These are phyloP conservation scores for Beaufortia kweichowensis DNA, from an alignment of 2,113 vertebrate species.

Conservation along the genomic window DNA sequence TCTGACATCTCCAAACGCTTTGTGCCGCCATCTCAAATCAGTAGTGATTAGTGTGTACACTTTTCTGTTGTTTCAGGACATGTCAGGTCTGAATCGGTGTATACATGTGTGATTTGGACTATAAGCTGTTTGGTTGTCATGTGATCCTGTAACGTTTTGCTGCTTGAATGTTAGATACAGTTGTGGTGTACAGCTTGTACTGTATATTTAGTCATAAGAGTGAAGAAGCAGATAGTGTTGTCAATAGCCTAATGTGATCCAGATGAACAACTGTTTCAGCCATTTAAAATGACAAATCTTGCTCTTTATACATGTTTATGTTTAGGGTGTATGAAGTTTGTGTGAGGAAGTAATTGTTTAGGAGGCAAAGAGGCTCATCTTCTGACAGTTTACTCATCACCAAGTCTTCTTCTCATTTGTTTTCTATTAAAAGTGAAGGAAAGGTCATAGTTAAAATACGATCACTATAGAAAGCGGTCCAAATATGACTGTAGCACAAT, in stretches of 20 bases:
- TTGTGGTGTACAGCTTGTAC: neutral
- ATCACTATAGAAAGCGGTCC: neutral
- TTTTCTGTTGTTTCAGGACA: conserved; percentile 13
- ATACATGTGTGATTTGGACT: neutral
- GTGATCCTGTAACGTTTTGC: neutral
- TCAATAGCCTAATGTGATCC: neutral
- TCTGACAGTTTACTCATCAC: neutral
- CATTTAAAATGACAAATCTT: neutral
- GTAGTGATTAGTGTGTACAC: neutral
- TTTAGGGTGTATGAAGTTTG: neutral
- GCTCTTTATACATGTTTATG: neutral
- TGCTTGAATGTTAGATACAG: neutral
- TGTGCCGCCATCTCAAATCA: conserved; percentile 19
- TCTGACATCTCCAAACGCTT: conserved; percentile 14
- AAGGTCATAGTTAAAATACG: conserved; percentile 4
- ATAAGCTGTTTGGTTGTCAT: neutral
- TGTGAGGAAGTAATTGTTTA: too few relatives aligned
- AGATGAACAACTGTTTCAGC: neutral
- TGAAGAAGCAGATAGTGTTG: neutral
- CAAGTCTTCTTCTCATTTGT: neutral
- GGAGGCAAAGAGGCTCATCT: neutral
- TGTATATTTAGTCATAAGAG: conserved; percentile 10
- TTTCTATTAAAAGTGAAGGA: neutral
- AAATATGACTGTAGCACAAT: conserved; percentile 8
- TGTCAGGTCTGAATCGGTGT: conserved; percentile 2